Conservation (phyloP, 1,140 invertebrate genomes). For the Muscidifurax raptorellus region DNA sequence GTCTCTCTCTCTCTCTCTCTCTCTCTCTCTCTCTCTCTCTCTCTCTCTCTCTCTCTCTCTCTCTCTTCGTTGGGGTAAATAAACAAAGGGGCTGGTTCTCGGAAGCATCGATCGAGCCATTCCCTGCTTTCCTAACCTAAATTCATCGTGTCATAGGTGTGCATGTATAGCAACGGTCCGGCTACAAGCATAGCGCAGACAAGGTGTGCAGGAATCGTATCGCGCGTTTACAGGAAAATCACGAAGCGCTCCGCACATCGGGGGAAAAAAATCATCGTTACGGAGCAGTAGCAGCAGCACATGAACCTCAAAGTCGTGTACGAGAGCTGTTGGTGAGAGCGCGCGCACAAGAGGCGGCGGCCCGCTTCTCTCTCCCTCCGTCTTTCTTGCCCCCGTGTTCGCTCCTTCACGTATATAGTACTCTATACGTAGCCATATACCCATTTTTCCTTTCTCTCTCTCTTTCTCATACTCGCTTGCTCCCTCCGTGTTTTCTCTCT, state of each 20-base stretch:
- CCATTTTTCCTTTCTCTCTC: constrained; percentile 29
- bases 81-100: constrained; percentile 1
- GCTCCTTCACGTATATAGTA: neutral
- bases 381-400: neutral
- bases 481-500: neutral
- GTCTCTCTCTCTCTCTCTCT: no score
- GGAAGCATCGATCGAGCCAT: constrained; percentile 22
- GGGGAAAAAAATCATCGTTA: neutral
- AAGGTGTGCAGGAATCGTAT: no score
- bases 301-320: no score
- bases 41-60: no score
- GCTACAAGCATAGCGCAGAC: no score
- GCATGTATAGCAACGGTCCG: neutral
- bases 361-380: constrained; percentile 32
- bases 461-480: constrained; percentile 9
- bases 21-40: no score
- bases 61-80: neutral
- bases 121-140: constrained; percentile 42
- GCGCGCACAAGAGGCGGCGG: constrained; percentile 38
- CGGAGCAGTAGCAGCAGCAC: neutral
- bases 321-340: neutral
- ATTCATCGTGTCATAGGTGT: neutral
- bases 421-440: neutral
- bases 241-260: neutral
- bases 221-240: neutral